Conservation (phyloP, 2,797 vertebrate species). For the Coregonus ussuriensis region DNA sequence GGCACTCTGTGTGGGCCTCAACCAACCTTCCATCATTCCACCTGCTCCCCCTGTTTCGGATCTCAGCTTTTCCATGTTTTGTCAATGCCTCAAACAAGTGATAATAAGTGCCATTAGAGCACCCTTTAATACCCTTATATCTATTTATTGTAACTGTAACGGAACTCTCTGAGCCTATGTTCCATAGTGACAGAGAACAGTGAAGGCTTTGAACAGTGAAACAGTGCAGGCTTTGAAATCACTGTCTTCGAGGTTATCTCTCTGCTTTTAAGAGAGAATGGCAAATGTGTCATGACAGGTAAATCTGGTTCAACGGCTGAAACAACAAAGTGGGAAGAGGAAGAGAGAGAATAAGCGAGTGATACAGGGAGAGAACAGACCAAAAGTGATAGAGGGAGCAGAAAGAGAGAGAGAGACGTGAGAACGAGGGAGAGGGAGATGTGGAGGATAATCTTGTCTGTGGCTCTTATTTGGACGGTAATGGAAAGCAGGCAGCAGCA, state of each 20-base stretch:
- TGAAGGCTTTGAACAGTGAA: background rate
- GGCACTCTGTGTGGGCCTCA: background rate
- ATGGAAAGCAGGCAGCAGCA: background rate
- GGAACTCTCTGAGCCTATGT: background rate
- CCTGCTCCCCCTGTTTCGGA: background rate
- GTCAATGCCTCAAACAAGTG: background rate
- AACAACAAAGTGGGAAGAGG: background rate
- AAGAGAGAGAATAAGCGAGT: background rate
- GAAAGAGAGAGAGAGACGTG: background rate
- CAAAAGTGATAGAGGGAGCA: background rate
- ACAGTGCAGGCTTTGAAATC: background rate
- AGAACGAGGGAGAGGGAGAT: background rate
- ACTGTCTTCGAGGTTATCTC: background rate
- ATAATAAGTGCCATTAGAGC: background rate
- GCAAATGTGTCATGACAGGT: background rate
- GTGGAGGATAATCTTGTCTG: background rate
- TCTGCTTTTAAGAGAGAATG: background rate
- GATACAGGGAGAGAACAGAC: conserved; percentile 1
- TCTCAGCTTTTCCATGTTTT: background rate
- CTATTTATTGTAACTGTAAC: no score
- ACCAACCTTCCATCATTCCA: background rate
- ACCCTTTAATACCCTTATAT: background rate
- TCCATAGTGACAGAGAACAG: background rate
- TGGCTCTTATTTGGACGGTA: background rate
- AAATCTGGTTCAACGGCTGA: background rate